Percentiles rank a stretch among this genome's conserved stretches.
These are phyloP conservation scores for Hypsibius dujardini DNA, from an alignment of 1,140 invertebrate genomes.

Conservation along the genomic window DNA sequence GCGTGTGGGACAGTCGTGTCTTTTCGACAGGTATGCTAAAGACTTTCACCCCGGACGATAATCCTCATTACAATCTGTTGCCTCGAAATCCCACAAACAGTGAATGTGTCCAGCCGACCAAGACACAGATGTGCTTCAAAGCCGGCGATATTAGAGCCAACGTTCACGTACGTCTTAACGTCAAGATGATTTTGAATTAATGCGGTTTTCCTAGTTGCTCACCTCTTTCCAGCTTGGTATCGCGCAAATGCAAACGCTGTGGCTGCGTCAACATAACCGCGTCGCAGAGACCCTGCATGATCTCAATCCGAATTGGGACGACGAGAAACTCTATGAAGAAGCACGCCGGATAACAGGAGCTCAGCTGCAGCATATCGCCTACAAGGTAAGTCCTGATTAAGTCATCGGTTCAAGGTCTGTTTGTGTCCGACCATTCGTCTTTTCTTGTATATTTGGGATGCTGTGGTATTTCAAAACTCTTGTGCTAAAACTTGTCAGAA, in stretches of 20 bases:
- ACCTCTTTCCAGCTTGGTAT: conserved; percentile 13
- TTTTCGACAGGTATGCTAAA: neutral
- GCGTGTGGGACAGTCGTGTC: neutral
- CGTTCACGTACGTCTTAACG: conserved; percentile 37
- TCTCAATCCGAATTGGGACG: conserved; percentile 20
- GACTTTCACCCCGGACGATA: neutral
- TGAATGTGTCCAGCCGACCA: neutral
- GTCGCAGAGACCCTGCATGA: conserved; percentile 17
- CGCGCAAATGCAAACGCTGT: conserved; percentile 18
- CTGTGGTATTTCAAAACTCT: too few species aligned
- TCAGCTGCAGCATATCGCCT: conserved; percentile 30
- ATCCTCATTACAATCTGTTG: neutral
- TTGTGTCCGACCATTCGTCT: too few species aligned
- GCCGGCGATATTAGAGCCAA: conserved; percentile 43
- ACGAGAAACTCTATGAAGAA: conserved; percentile 23
- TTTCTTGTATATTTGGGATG: too few species aligned
- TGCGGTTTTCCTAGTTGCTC: neutral
- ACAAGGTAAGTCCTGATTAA: conserved; percentile 22
- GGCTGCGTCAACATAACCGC: conserved; percentile 20
- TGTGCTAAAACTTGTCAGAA: too few species aligned
- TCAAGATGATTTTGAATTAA: neutral
- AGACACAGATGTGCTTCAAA: conserved; percentile 32
- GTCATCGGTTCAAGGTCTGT: too few species aligned
- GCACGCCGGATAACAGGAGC: conserved; percentile 32
- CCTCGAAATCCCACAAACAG: conserved; percentile 1